Percentiles rank a stretch among this genome's conserved stretches.
These are phyloP conservation scores for Eupithecia centaureata DNA, from an alignment of 2,888 invertebrate species.

Conservation along the genomic window DNA sequence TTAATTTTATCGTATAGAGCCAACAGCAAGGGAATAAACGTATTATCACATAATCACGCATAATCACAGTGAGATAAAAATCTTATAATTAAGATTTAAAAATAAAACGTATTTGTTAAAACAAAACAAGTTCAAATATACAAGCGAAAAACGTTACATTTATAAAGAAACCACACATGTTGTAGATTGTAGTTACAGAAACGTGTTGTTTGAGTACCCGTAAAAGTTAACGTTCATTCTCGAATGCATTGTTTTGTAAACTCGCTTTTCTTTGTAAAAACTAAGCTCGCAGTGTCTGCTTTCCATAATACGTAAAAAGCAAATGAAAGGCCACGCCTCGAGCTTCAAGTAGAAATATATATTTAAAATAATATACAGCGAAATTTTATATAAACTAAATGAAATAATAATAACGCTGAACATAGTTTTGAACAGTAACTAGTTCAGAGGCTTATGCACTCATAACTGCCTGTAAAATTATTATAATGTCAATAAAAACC, in stretches of 20 bases:
- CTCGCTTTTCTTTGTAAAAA: conserved; percentile 29
- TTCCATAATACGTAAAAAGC: conserved; percentile 22
- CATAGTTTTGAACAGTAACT: too few species aligned
- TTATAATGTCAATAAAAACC: too few species aligned
- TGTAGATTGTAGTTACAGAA: neutral
- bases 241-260: conserved; percentile 35
- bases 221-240: conserved; percentile 38
- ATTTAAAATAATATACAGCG: too few species aligned
- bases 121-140: neutral
- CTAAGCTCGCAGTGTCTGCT: conserved; percentile 13
- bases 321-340: conserved; percentile 12
- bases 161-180: neutral
- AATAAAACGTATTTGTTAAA: neutral
- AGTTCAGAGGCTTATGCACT: too few species aligned
- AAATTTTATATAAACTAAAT: too few species aligned
- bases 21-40: neutral
- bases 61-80: neutral
- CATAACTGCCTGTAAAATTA: too few species aligned
- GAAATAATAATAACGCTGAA: too few species aligned
- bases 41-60: neutral
- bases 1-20: neutral
- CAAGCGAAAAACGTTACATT: neutral
- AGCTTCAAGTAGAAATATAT: conserved; percentile 7
- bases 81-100: neutral
- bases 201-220: conserved; percentile 17